A percentile compares a stretch with the other conserved stretches of the same genome.
Conservation (phyloP, 2,888 invertebrate species). For the Stenichneumon culpator region DNA sequence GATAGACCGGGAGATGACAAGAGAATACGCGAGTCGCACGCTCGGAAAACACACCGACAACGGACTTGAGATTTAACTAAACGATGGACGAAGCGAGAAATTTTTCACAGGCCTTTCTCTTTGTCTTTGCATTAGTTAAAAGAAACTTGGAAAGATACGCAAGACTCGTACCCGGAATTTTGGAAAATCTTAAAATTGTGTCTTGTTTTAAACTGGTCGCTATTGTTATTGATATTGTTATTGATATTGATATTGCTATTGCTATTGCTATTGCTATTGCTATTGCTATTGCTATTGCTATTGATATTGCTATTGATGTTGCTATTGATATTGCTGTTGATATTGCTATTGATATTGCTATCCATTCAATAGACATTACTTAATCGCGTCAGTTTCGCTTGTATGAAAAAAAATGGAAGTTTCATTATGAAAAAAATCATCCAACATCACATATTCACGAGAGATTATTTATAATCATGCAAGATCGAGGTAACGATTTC, state of each 20-base stretch:
- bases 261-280: no score
- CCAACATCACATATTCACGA: neutral
- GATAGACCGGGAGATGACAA: constrained; percentile 46
- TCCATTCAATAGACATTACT: no score
- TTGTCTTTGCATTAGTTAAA: neutral
- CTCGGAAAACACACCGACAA: constrained; percentile 27
- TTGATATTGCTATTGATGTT: no score
- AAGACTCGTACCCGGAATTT: no score
- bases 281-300: no score
- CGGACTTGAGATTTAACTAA: neutral
- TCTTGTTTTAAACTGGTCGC: no score
- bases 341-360: no score
- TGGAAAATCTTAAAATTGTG: neutral
- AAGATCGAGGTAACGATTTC: constrained; percentile 18
- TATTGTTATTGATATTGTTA: no score
- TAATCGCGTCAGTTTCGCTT: neutral
- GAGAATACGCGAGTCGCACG: constrained; percentile 58
- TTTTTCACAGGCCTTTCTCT: constrained; percentile 20
- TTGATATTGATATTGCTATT: no score
- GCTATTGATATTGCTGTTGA: no score
- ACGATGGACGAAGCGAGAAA: neutral
- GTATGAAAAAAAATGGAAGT: neutral
- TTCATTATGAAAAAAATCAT: constrained; percentile 10
- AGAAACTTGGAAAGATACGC: neutral
- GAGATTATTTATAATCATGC: constrained; percentile 25